Conservation (phyloP, 2,113 vertebrate species). For the Emydura subglobosa region DNA sequence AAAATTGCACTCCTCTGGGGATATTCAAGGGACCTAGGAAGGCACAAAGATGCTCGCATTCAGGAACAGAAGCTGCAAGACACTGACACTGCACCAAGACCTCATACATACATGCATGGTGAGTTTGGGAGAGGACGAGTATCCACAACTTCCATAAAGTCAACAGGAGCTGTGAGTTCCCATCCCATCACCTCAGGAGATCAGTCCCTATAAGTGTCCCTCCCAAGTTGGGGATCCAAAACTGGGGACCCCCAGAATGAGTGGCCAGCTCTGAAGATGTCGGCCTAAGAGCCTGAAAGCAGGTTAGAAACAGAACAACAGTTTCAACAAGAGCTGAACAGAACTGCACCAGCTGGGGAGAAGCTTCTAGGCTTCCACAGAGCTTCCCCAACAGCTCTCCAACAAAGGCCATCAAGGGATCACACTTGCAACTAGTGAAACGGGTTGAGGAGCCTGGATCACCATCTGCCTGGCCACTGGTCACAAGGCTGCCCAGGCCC, state of each 20-base stretch:
- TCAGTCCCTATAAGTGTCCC: neutral
- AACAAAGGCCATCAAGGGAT: neutral
- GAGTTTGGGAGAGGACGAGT: neutral
- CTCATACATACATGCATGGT: neutral
- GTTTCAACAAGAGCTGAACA: neutral
- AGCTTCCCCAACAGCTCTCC: neutral
- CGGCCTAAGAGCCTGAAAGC: neutral
- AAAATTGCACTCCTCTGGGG: conserved; percentile 69
- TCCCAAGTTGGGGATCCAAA: neutral
- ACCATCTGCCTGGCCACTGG: neutral
- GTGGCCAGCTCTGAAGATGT: neutral
- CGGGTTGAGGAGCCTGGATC: neutral
- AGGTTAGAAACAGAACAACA: neutral
- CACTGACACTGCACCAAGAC: neutral
- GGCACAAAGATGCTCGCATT: neutral
- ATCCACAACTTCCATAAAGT: neutral
- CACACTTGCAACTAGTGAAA: neutral
- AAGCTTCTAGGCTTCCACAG: neutral
- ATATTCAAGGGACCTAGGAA: conserved; percentile 59
- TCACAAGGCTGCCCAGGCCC: neutral
- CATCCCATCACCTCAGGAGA: neutral
- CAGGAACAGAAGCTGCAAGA: neutral
- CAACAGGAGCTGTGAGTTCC: accelerated
- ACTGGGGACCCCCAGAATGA: neutral
- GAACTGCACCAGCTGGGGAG: neutral